Conservation (phyloP, 2,797 vertebrate genomes). For the Tenualosa thibaudeaui region DNA sequence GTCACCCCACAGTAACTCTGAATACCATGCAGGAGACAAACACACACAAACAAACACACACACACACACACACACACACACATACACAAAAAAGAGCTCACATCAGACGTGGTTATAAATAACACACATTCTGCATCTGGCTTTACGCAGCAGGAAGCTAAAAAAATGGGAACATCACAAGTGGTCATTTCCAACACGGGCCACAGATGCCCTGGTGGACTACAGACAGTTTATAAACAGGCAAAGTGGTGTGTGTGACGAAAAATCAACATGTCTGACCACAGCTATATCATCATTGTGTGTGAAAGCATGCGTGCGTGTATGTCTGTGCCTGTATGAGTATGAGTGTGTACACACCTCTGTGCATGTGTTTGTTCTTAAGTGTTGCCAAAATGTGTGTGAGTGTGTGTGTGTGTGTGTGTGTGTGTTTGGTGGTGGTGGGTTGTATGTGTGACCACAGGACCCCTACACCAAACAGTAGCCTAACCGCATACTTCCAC, state of each 20-base stretch:
- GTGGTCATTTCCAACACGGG: not conserved
- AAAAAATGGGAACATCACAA: not conserved
- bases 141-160: not conserved
- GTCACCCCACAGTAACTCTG: not conserved
- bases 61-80: slow-evolving; percentile 20
- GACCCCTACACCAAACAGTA: not conserved
- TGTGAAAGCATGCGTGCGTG: not conserved
- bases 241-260: not conserved
- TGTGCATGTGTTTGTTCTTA: not conserved
- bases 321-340: not conserved
- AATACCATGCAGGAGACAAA: slow-evolving; percentile 14
- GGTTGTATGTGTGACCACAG: too few species aligned
- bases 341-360: not conserved
- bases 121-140: not conserved
- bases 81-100: slow-evolving; percentile 33
- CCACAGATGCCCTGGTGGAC: not conserved
- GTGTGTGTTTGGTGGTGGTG: not conserved
- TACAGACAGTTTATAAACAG: not conserved
- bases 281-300: not conserved
- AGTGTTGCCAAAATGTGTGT: not conserved
- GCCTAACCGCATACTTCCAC: not conserved
- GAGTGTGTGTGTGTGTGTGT: not conserved
- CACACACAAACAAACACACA: slow-evolving; percentile 26
- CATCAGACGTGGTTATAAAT: not conserved
- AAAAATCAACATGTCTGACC: not conserved